Conservation (phyloP, 2,113 vertebrate species). For the Clupea harengus region DNA sequence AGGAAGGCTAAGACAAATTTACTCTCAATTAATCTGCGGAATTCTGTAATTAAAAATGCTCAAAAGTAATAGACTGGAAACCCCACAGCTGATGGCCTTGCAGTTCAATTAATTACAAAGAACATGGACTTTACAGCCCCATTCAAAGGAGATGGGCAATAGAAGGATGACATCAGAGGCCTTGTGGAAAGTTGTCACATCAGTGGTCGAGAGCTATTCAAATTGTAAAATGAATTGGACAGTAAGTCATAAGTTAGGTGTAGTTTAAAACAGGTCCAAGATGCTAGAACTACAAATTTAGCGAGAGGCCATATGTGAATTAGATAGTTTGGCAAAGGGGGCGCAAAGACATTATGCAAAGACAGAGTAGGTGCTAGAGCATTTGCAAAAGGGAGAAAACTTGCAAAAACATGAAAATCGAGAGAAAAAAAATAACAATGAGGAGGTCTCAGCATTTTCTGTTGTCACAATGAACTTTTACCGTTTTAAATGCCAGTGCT, state of each 20-base stretch:
- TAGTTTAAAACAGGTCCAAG: neutral
- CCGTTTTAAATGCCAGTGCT: neutral
- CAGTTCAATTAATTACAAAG: slow-evolving; percentile 61
- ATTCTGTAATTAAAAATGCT: slow-evolving; percentile 55
- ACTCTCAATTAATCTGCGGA: slow-evolving; percentile 62
- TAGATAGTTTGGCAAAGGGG: neutral
- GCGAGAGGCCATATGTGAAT: slow-evolving; percentile 2
- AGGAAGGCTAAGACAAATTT: slow-evolving; percentile 57
- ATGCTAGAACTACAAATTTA: neutral
- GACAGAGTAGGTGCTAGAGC: neutral
- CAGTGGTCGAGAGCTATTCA: neutral
- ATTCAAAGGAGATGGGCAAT: slow-evolving; percentile 13
- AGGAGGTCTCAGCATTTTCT: neutral
- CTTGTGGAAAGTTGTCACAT: slow-evolving; percentile 9
- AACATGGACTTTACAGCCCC: slow-evolving; percentile 42
- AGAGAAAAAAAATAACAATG: neutral
- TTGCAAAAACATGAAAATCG: neutral
- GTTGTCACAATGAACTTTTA: neutral
- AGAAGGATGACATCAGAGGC: slow-evolving; percentile 43
- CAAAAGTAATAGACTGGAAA: slow-evolving; percentile 49
- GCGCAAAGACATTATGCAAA: neutral
- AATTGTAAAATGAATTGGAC: slow-evolving; percentile 14
- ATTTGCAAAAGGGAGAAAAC: neutral
- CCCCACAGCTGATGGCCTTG: slow-evolving; percentile 32
- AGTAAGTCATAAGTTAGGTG: neutral